A percentile compares a stretch with the other conserved stretches of the same genome.
phyloP scores from a whole-genome alignment of 1,140 invertebrate genomes.

The Drosophila navojoa region DNA sequence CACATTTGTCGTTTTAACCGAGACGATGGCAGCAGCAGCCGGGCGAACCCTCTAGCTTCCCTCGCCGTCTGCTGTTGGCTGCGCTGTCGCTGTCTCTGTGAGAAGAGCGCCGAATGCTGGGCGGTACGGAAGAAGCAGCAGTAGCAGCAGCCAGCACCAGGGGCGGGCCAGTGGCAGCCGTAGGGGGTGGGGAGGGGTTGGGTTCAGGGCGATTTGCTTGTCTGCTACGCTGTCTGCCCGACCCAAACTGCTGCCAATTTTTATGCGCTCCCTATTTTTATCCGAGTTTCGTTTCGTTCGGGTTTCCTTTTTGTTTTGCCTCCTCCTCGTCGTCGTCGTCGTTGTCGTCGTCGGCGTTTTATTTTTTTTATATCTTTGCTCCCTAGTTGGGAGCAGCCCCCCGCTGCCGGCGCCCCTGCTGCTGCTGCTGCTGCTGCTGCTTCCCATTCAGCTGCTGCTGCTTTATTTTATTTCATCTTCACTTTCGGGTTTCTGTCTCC shows the following conservation, averaged over 20 bases:
- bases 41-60: conserved; percentile 11
- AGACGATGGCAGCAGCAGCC: conserved; percentile 56
- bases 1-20: conserved; percentile 79
- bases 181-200: neutral
- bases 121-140: neutral
- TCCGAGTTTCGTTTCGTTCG: conserved; percentile 45
- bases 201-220: conserved; percentile 61
- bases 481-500: conserved; percentile 79
- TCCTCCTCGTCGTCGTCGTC: neutral
- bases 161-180: conserved; percentile 12
- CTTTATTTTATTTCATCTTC: conserved; percentile 82
- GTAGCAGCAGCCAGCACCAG: no score
- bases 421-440: neutral
- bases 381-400: conserved; percentile 25
- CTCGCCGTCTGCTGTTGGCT: conserved; percentile 19
- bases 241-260: conserved; percentile 78
- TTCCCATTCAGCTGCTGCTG: conserved; percentile 52
- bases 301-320: conserved; percentile 19
- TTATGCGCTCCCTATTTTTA: conserved; percentile 76
- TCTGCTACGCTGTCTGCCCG: conserved; percentile 75
- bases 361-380: conserved; percentile 28
- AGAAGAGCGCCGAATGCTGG: conserved; percentile 23
- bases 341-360: neutral
- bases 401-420: neutral
- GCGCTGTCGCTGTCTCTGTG: conserved; percentile 27